Conservation (phyloP, 2,113 vertebrate species). For the Clarias magur region DNA sequence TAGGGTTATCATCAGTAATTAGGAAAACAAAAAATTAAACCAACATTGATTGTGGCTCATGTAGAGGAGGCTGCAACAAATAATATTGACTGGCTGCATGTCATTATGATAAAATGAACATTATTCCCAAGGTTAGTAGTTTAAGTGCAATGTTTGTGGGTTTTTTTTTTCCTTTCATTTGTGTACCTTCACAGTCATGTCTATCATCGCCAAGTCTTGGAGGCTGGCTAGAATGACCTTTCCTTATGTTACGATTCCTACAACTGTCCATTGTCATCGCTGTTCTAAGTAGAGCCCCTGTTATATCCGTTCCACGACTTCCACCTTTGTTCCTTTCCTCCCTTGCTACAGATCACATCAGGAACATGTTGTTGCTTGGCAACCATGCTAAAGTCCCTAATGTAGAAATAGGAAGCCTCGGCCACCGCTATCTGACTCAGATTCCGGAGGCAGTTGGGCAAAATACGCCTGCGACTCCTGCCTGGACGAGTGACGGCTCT, state of each 20-base stretch:
- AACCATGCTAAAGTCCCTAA: slow-evolving; percentile 45
- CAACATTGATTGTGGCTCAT: background rate
- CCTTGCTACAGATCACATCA: slow-evolving; percentile 6
- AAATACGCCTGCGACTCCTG: background rate
- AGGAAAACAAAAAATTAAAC: background rate
- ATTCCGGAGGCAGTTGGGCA: slow-evolving; percentile 1
- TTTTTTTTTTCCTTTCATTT: background rate
- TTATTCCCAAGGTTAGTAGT: no score
- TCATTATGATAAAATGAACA: background rate
- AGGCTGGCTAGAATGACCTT: background rate
- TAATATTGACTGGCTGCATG: background rate
- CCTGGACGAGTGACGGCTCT: background rate
- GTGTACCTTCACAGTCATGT: background rate
- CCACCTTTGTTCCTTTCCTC: slow-evolving; percentile 13
- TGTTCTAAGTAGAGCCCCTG: background rate
- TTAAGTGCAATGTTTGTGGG: no score
- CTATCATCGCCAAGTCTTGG: background rate
- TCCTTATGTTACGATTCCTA: background rate
- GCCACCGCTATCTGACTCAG: slow-evolving; percentile 13
- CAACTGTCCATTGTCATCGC: background rate
- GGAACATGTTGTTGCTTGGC: slow-evolving; percentile 61
- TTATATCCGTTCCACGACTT: background rate
- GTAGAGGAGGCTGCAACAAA: background rate
- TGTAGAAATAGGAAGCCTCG: slow-evolving; percentile 17
- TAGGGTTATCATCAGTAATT: background rate